Evolutionary conservation across 30 jellyfish, hydroid and myxozoan species (phyloP).

Genomic region (Pelagia noctiluca): DNA sequence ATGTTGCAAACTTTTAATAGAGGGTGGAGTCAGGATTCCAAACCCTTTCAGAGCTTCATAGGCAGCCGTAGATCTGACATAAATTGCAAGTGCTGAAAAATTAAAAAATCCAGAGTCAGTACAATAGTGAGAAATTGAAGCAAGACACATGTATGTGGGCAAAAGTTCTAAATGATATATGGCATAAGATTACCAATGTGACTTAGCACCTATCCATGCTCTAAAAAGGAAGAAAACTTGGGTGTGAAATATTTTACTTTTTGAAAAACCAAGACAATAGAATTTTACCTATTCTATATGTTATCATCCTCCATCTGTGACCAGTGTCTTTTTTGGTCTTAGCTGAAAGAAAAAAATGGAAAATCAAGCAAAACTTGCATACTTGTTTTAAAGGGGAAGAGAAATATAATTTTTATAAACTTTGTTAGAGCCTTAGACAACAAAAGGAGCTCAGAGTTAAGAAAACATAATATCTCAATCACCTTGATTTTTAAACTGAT

Average conservation of each 20-base stretch:
- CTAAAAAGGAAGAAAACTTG: not conserved
- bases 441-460: not conserved
- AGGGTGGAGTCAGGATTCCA: slow-evolving; percentile 22
- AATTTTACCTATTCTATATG: slow-evolving; percentile 9
- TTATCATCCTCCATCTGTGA: slow-evolving; percentile 18
- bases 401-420: not conserved
- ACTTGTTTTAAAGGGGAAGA: not conserved
- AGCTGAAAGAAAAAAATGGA: not conserved
- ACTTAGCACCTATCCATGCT: not conserved
- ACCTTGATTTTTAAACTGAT: slow-evolving; percentile 43
- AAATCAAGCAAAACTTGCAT: slow-evolving; percentile 1
- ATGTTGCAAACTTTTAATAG: slow-evolving; percentile 27
- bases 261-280: not conserved
- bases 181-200: slow-evolving; percentile 5
- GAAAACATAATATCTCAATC: not conserved
- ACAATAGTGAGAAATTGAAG: not conserved
- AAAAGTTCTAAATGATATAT: not conserved
- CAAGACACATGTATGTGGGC: not conserved
- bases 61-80: slow-evolving; percentile 41
- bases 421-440: not conserved
- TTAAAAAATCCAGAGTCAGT: not conserved
- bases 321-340: slow-evolving; percentile 3
- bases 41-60: slow-evolving; percentile 34
- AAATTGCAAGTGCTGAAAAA: slow-evolving; percentile 45
- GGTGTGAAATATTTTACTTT: slow-evolving; percentile 1